A percentile compares a stretch with the other conserved stretches of the same genome.
These are phyloP conservation scores for Sclerurus mexicanus DNA, from an alignment of 2,113 vertebrate species.

Conservation along the genomic window DNA sequence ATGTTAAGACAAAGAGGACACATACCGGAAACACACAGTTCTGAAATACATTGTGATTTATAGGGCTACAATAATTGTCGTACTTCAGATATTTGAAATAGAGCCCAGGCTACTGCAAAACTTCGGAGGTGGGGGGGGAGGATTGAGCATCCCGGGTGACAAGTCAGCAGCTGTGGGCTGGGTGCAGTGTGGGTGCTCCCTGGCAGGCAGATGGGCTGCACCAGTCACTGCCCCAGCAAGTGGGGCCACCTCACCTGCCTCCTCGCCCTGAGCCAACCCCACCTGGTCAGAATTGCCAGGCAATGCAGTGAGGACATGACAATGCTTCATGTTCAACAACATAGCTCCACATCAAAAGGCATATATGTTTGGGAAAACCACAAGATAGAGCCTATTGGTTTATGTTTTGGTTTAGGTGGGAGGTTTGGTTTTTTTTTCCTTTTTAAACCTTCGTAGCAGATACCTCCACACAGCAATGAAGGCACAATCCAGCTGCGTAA, in stretches of 20 bases:
- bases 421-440: background rate
- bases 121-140: background rate
- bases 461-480: background rate
- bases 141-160: background rate
- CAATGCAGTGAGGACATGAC: background rate
- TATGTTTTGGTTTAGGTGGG: background rate
- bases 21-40: background rate
- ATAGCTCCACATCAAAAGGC: background rate
- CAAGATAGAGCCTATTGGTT: fast-evolving
- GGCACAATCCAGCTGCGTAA: background rate
- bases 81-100: background rate
- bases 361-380: background rate
- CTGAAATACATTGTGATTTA: background rate
- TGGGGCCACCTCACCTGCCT: background rate
- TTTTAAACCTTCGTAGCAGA: background rate
- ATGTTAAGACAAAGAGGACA: background rate
- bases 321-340: background rate
- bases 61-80: background rate
- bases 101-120: background rate
- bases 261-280: fast-evolving
- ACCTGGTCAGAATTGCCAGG: background rate
- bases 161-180: background rate
- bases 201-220: background rate
- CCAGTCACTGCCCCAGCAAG: fast-evolving
- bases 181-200: background rate